A percentile compares a stretch with the other conserved stretches of the same genome.
These are phyloP conservation scores for Teleiodes luculella DNA, from an alignment of 2,888 invertebrate genomes.

Conservation along the genomic window DNA sequence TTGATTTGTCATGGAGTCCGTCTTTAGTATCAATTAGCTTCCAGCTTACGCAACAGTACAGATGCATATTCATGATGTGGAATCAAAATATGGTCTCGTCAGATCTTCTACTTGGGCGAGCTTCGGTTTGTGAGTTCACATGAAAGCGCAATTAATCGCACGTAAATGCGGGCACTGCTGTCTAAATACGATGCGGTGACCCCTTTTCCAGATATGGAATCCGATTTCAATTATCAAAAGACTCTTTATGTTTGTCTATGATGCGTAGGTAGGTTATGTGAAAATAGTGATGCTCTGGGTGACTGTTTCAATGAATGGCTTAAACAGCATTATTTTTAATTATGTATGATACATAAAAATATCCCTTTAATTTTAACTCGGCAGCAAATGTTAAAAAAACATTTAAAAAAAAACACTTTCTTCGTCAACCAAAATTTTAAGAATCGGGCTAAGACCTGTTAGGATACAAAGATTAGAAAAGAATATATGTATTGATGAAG, in stretches of 20 bases:
- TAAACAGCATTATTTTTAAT: no score
- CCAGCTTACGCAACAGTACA: slow-evolving; percentile 13
- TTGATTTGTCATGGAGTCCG: slow-evolving; percentile 1
- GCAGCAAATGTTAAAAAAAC: no score
- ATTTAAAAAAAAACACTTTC: no score
- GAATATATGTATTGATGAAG: no score
- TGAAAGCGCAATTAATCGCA: slow-evolving; percentile 40
- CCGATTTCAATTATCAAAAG: background rate
- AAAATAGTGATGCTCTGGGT: background rate
- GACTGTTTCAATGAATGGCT: background rate
- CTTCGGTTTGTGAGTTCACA: slow-evolving; percentile 23
- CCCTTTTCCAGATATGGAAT: slow-evolving; percentile 4
- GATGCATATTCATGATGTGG: slow-evolving; percentile 16
- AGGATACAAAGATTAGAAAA: no score
- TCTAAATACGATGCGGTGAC: slow-evolving; percentile 5
- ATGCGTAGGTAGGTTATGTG: no score
- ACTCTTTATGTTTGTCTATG: background rate
- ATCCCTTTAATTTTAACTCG: no score
- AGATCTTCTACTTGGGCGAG: slow-evolving; percentile 43
- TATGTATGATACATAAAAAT: no score
- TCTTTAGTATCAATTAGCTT: slow-evolving; percentile 15
- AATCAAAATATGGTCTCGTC: slow-evolving; percentile 27
- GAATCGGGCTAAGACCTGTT: no score
- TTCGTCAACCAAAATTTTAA: no score
- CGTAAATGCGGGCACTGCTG: slow-evolving; percentile 24